phyloP scores from a whole-genome alignment of 2,113 vertebrate genomes.

The Pituophis catenifer region DNA sequence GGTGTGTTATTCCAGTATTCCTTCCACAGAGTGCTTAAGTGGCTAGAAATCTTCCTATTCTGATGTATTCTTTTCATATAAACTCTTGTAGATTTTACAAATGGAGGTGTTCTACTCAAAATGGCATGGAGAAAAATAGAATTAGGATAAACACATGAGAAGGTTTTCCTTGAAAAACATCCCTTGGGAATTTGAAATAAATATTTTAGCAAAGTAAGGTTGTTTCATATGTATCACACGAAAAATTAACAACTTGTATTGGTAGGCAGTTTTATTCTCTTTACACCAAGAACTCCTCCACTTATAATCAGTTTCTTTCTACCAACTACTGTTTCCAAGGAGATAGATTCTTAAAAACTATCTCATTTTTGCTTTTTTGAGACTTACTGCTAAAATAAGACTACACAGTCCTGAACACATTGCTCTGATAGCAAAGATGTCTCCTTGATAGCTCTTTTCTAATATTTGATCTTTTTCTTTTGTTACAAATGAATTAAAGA shows the following conservation, averaged over 20 bases:
- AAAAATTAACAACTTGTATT: slow-evolving; percentile 43
- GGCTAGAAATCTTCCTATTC: neutral
- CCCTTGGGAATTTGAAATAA: slow-evolving; percentile 19
- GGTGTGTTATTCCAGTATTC: slow-evolving; percentile 74
- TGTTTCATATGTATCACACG: slow-evolving; percentile 15
- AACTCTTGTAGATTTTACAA: slow-evolving; percentile 1
- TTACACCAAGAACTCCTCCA: slow-evolving; percentile 37
- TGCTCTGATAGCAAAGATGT: neutral
- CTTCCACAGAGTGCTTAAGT: slow-evolving; percentile 17
- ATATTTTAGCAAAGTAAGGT: neutral
- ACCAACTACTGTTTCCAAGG: neutral
- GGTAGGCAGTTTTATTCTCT: slow-evolving; percentile 36
- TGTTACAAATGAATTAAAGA: neutral
- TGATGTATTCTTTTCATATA: neutral
- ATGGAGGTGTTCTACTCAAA: slow-evolving; percentile 28
- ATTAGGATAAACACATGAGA: neutral
- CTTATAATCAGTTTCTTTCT: neutral
- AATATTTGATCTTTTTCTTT: slow-evolving; percentile 5
- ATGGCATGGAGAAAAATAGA: neutral
- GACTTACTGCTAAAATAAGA: slow-evolving; percentile 32
- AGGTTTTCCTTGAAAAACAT: slow-evolving; percentile 37
- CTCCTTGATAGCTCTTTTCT: neutral
- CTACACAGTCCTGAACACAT: slow-evolving; percentile 7
- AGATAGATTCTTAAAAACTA: slow-evolving; percentile 17
- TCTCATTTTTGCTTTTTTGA: slow-evolving; percentile 31